Conservation (phyloP, 2,888 invertebrate genomes). For the Pogonocherus hispidulus region DNA sequence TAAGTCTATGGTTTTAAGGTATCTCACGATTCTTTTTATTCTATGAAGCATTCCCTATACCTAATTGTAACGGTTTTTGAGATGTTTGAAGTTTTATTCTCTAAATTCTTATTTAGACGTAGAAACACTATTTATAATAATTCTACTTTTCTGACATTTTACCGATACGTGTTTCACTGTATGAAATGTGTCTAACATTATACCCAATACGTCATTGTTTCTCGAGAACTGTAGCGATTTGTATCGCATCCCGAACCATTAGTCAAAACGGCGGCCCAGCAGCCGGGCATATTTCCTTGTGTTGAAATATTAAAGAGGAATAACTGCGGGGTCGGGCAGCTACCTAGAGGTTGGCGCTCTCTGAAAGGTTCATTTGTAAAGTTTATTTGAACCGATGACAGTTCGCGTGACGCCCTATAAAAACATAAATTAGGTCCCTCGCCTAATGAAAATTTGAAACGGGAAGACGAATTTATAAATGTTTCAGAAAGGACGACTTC, state of each 20-base stretch:
- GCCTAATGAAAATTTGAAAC: slow-evolving; percentile 35
- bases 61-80: too few species aligned
- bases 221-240: not conserved
- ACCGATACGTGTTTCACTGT: too few species aligned
- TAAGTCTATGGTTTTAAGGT: too few species aligned
- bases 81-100: too few species aligned
- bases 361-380: slow-evolving; percentile 42
- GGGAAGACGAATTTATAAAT: slow-evolving; percentile 6
- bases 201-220: too few species aligned
- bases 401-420: slow-evolving; percentile 38
- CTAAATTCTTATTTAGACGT: too few species aligned
- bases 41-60: too few species aligned
- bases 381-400: slow-evolving; percentile 43
- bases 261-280: slow-evolving; percentile 37
- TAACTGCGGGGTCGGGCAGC: slow-evolving; percentile 39
- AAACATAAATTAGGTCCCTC: slow-evolving; percentile 37
- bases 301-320: slow-evolving; percentile 43
- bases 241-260: slow-evolving; percentile 34
- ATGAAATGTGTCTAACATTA: too few species aligned
- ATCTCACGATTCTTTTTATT: too few species aligned
- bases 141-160: too few species aligned
- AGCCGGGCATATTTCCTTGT: slow-evolving; percentile 37
- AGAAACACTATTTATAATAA: too few species aligned
- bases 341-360: slow-evolving; percentile 37
- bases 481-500: not conserved